phyloP scores from a whole-genome alignment of 2,797 vertebrate species.

The Microctenopoma stevenorrisi region DNA sequence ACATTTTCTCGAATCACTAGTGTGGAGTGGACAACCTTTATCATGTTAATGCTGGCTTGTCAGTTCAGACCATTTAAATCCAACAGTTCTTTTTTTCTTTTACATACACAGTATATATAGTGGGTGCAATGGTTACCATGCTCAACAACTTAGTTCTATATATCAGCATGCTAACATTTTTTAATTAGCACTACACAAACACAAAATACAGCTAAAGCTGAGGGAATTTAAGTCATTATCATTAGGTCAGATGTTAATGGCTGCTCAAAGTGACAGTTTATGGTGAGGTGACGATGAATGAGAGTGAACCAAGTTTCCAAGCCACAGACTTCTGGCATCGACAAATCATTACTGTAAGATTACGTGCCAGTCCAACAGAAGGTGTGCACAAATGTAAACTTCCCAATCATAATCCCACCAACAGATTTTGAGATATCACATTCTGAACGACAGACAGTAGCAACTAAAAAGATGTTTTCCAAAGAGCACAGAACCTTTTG shows the following conservation, averaged over 20 bases:
- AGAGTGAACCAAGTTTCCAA: not conserved
- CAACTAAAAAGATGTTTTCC: conserved; percentile 30
- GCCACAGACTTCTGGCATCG: not conserved
- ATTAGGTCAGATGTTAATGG: not conserved
- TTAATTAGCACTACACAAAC: not conserved
- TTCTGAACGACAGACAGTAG: conserved; percentile 2
- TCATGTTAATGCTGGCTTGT: conserved; percentile 39
- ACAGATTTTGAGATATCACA: conserved; percentile 17
- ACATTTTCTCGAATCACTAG: conserved; percentile 37
- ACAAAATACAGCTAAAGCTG: not conserved
- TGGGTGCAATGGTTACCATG: not conserved
- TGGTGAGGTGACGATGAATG: not conserved
- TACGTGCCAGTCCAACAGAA: not conserved
- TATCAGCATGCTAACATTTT: not conserved
- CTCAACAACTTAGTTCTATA: not conserved
- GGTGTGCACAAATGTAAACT: not conserved
- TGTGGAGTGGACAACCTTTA: conserved; percentile 34
- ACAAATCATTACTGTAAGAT: not conserved
- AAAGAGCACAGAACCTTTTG: conserved; percentile 38
- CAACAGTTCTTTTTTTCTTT: conserved; percentile 7
- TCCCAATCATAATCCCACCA: conserved; percentile 5
- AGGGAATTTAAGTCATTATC: not conserved
- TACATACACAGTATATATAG: not conserved
- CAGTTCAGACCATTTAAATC: conserved; percentile 37
- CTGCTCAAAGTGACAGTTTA: not conserved